Percentiles rank a stretch among this genome's conserved stretches.
phyloP scores from a whole-genome alignment of 2,888 invertebrate genomes.

The Rotaria sp. region DNA sequence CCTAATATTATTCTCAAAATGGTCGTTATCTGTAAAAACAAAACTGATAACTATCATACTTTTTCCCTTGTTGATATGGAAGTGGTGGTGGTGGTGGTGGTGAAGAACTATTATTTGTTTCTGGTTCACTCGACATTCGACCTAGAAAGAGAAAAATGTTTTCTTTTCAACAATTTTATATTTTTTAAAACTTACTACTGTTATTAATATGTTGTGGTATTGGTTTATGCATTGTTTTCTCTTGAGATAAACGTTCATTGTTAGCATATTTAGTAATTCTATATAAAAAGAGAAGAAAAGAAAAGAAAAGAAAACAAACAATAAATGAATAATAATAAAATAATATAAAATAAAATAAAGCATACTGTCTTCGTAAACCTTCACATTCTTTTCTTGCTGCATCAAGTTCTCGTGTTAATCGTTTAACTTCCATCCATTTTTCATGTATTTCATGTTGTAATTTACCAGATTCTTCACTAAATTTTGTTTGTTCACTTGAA shows the following conservation, averaged over 20 bases:
- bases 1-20: too few species aligned
- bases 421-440: constrained; percentile 21
- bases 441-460: neutral
- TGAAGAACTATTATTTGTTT: neutral
- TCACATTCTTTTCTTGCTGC: neutral
- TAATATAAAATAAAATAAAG: too few species aligned
- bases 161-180: too few species aligned
- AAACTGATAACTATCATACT: neutral
- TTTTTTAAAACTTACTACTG: neutral
- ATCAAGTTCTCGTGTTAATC: constrained; percentile 13
- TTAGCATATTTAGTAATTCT: constrained; percentile 11
- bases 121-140: neutral
- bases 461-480: constrained; percentile 16
- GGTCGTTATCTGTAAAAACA: too few species aligned
- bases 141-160: too few species aligned
- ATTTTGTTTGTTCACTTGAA: neutral
- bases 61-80: neutral
- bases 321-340: too few species aligned
- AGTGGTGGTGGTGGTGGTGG: neutral
- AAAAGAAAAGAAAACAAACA: too few species aligned
- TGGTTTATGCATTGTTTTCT: neutral
- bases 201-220: constrained; percentile 8
- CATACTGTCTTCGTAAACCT: constrained; percentile 2
- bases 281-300: neutral
- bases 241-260: constrained; percentile 9